phyloP scores from a whole-genome alignment of 2,113 vertebrate species.

The Gadus macrocephalus region DNA sequence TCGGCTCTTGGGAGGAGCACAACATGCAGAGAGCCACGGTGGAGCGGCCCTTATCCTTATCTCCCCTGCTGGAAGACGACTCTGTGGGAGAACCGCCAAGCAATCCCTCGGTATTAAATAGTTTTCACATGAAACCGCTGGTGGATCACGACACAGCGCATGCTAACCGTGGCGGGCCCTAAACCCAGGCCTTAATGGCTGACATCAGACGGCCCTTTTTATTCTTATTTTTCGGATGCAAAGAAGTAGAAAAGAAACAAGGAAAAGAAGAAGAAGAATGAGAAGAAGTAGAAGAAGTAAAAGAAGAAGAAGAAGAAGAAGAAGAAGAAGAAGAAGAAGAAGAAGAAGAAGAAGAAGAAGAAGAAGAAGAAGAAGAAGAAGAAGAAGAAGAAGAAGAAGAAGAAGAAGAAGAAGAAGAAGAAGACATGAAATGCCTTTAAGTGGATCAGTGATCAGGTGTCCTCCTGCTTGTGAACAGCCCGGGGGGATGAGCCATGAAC shows the following conservation, averaged over 20 bases:
- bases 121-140: slow-evolving; percentile 34
- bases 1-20: not conserved
- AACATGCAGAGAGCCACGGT: too few species aligned
- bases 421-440: too few species aligned
- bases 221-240: not conserved
- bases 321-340: not conserved
- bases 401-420: not conserved
- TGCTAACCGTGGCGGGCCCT: slow-evolving; percentile 28
- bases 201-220: slow-evolving; percentile 29
- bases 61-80: too few species aligned
- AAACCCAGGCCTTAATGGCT: slow-evolving; percentile 44
- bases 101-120: slow-evolving; percentile 55
- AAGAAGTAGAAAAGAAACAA: slow-evolving; percentile 8
- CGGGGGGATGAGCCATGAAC: too few species aligned
- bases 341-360: not conserved
- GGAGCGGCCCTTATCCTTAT: too few species aligned
- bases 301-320: slow-evolving; percentile 8
- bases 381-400: not conserved
- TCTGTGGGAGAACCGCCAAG: slow-evolving; percentile 12
- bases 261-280: not conserved
- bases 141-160: slow-evolving; percentile 22
- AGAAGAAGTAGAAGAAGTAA: slow-evolving; percentile 1
- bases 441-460: too few species aligned
- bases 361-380: not conserved
- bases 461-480: too few species aligned